Evolutionary conservation across 1,140 invertebrate species (phyloP), one percentile per base, ranked within the genome.

Genomic region (Aporrectodea caliginosa): DNA sequence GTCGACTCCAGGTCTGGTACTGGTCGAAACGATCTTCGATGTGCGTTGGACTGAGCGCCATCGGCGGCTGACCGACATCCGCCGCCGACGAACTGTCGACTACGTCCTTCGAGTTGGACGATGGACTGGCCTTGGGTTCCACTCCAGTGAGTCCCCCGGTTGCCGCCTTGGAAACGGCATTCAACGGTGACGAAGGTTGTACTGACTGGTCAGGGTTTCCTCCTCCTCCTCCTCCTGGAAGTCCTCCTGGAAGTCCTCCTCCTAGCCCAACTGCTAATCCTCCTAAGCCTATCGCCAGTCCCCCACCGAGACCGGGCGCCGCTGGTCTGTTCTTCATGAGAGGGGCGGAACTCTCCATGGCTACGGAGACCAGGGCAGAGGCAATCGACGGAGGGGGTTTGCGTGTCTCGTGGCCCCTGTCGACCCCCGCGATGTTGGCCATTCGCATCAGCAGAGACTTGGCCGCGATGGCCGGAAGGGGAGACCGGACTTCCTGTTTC

Each of bases 11-110:
- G 58, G 79, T 81, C 43, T 80, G 95, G 86, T 98, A 98, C 85
- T 98, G 96, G 89, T 98, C 95, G 87, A 98, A 92, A 82, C 92
- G 91, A 84, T 92, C 92, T 84, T 90, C 91, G 84, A 92, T 83
- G 79, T 87, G 86, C 72, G 86, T 86, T 80, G 85, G 85, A 80
- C 86, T 88, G 83, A 85, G 85, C 84, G 80, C 31, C 85, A 84
- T 76, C 84, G 82, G 72, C n/a, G n/a, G n/a, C n/a, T n/a, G n/a
- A n/a, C n/a, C n/a, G n/a, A n/a, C 84, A 82, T 33, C 83, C 85
- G 77, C 87, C 90, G 84, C 82, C 88, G 84, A 83, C 87, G 85
- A 86, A 85, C 78, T 58, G 43, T 58, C 43, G 22, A 22, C n/a
- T n/a, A n/a, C n/a, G n/a, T n/a, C n/a, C n/a, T n/a, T n/a, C n/a